A percentile compares a stretch with the other conserved stretches of the same genome.
Evolutionary conservation across 2,797 vertebrate genomes (phyloP).

Genomic region (Hoplostethus atlanticus): DNA sequence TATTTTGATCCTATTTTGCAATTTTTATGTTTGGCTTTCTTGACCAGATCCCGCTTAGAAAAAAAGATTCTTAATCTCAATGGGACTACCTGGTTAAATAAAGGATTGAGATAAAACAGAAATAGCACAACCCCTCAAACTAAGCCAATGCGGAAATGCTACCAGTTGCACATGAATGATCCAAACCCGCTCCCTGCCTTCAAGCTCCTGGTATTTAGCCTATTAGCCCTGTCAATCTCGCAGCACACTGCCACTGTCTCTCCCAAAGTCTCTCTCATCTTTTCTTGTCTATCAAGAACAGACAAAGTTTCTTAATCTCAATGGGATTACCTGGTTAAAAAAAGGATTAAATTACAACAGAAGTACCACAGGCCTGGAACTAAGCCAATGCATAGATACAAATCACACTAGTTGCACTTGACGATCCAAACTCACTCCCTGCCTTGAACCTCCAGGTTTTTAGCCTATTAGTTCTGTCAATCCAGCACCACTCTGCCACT

Average conservation of each 20-base stretch:
- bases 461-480: conserved; percentile 23
- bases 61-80: no score
- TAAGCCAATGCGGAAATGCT: no score
- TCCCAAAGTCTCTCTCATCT: background rate
- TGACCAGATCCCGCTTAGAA: no score
- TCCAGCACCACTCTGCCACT: background rate
- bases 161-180: no score
- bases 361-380: background rate
- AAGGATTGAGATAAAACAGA: no score
- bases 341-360: conserved; percentile 4
- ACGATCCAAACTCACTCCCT: background rate
- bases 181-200: no score
- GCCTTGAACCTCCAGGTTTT: background rate
- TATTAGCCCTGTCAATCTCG: conserved; percentile 12
- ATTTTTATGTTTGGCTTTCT: no score
- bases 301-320: background rate
- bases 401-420: background rate
- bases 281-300: no score
- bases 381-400: background rate
- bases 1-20: no score
- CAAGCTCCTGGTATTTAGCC: background rate
- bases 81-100: no score
- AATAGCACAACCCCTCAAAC: no score
- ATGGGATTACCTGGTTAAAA: conserved; percentile 5
- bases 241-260: background rate